phyloP scores from a whole-genome alignment of 30 jellyfish, hydroid and myxozoan genomes.

The Cassiopea xamachana region DNA sequence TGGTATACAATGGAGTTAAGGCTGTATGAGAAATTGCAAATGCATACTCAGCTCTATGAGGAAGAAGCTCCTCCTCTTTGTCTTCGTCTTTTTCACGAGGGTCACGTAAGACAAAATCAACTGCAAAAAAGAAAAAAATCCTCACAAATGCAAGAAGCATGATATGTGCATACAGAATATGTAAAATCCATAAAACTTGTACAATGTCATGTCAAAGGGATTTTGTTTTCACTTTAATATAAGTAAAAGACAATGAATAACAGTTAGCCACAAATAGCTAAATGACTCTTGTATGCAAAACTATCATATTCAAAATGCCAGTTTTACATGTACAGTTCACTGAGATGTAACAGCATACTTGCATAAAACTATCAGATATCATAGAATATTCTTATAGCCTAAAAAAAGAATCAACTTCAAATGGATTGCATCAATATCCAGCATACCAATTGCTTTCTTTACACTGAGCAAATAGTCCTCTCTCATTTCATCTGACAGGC shows the following conservation, averaged over 20 bases:
- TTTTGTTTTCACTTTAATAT: too few relatives aligned
- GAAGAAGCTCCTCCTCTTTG: conserved; percentile 68
- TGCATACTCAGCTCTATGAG: conserved; percentile 92
- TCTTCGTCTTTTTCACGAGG: conserved; percentile 91
- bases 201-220: neutral
- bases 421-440: neutral
- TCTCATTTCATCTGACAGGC: conserved; percentile 93
- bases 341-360: too few relatives aligned
- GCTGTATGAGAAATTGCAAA: neutral
- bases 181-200: neutral
- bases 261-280: too few relatives aligned
- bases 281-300: too few relatives aligned
- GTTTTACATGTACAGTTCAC: too few relatives aligned
- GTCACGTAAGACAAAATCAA: conserved; percentile 92
- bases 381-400: too few relatives aligned
- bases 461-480: conserved; percentile 96
- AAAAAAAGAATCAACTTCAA: too few relatives aligned
- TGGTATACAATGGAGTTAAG: too few relatives aligned
- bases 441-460: conserved; percentile 93
- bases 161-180: neutral
- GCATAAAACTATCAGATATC: too few relatives aligned
- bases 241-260: too few relatives aligned
- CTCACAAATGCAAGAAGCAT: neutral
- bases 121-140: conserved; percentile 34
- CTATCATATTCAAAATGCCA: too few relatives aligned